Base-by-base conservation (phyloP, 2,888 invertebrate genomes). In the Drosophila paramelanica region DNA sequence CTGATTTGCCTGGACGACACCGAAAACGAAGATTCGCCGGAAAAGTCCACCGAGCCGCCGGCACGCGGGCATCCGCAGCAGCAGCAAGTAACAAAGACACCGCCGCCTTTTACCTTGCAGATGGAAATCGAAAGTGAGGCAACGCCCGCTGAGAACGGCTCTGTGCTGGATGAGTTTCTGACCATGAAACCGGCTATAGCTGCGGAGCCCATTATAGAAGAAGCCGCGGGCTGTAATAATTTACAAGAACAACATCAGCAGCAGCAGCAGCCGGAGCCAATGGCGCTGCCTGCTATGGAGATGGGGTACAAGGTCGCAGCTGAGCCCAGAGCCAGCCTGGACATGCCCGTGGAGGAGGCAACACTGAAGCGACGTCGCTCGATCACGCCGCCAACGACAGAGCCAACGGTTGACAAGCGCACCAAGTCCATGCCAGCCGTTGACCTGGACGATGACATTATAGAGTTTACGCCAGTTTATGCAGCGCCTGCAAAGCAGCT, bases 1-100 rank as follows among this genome's bases (percentile, higher is more conserved):
- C 56, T 86, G 0, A 82, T 86, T 6, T 86, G 85, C 14, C 57
- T 86, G 49, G 87, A 87, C 25, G 85, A 87, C 36, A 85, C 87
- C 3, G 85, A 85, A 42, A 84, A 86, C 39, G 85, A 86, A 7
- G 87, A 86, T 7, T 79, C 87, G 1, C 85, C 85, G 0, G 81
- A 82, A 14, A 86, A 87, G 50, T 20, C 45, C 8, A 55, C 47
- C 3, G 51, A 50, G 5, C 10, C 14, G 7, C 7, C 43, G 13
- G 1, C 14, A 36, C 10, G 31, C 31, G 10, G 10, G 3, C 13
- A 36, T 1, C 13, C 13, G 13, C 13, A 1, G 36, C 36, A 5
- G 41, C n/a, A 46, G 5, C 13, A n/a, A 31, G 10, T 13, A 6
- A 4, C 14, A 2, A 58, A 68, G 43, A 50, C 47, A 7, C 38